phyloP scores from a whole-genome alignment of 1,140 invertebrate species.

The Macrocentrus cingulum region DNA sequence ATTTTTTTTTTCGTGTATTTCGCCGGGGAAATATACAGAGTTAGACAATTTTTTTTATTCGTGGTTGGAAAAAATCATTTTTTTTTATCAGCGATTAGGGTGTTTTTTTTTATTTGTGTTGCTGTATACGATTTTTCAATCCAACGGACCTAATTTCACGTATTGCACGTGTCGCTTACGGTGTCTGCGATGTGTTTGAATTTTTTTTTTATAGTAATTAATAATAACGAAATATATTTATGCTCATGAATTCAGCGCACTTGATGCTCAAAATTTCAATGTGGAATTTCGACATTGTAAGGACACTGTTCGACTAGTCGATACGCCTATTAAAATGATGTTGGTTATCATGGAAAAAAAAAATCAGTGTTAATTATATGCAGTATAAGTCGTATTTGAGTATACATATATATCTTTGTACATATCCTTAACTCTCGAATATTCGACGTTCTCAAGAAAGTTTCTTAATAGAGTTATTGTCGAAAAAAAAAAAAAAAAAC shows the following conservation, averaged over 20 bases:
- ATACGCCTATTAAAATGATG: slow-evolving; percentile 14
- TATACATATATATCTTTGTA: slow-evolving; percentile 51
- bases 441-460: slow-evolving; percentile 35
- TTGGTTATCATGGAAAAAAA: too few species aligned
- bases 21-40: too few species aligned
- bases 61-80: neutral
- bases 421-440: slow-evolving; percentile 50
- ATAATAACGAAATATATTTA: neutral
- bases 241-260: slow-evolving; percentile 15
- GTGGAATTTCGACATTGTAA: slow-evolving; percentile 8
- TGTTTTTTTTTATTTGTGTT: too few species aligned
- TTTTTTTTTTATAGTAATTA: too few species aligned
- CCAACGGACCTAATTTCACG: slow-evolving; percentile 21
- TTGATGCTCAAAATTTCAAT: slow-evolving; percentile 13
- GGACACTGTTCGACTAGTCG: slow-evolving; percentile 24
- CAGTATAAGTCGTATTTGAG: too few species aligned
- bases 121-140: slow-evolving; percentile 10
- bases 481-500: slow-evolving; percentile 16
- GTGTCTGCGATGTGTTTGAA: neutral
- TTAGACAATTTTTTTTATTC: too few species aligned
- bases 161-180: neutral
- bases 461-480: slow-evolving; percentile 28
- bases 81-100: too few species aligned
- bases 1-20: slow-evolving; percentile 1
- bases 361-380: too few species aligned